Conservation (phyloP, 2,113 vertebrate genomes). For the Leptobrachium ailaonicum region DNA sequence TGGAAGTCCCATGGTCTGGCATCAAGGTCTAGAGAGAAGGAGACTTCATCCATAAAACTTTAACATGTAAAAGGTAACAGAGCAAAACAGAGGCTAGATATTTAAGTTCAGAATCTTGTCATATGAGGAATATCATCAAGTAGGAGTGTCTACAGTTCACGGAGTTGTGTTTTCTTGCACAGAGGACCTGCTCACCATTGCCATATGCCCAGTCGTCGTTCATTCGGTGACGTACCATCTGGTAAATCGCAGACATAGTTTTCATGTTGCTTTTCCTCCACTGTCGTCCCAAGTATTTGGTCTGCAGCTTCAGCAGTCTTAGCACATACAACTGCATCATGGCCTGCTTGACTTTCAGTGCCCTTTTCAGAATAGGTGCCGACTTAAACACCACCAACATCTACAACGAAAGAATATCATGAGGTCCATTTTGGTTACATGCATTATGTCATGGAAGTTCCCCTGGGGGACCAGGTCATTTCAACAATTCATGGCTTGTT, state of each 20-base stretch:
- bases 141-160: too few species aligned
- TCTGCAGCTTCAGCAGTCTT: slow-evolving; percentile 85
- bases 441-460: too few species aligned
- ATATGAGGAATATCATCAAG: too few species aligned
- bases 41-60: too few species aligned
- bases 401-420: slow-evolving; percentile 58
- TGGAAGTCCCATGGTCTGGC: slow-evolving; percentile 98
- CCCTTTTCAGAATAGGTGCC: slow-evolving; percentile 91
- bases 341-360: slow-evolving; percentile 95
- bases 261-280: slow-evolving; percentile 88
- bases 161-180: not conserved
- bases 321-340: slow-evolving; percentile 96
- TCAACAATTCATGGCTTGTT: too few species aligned
- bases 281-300: slow-evolving; percentile 81
- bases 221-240: slow-evolving; percentile 85
- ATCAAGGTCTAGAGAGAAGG: slow-evolving; percentile 80
- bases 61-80: not conserved
- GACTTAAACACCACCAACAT: slow-evolving; percentile 99
- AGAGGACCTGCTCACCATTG: slow-evolving; percentile 67
- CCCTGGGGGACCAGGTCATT: too few species aligned
- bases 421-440: too few species aligned
- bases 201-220: slow-evolving; percentile 89
- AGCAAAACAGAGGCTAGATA: not conserved
- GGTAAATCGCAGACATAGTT: slow-evolving; percentile 88
- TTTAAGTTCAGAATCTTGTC: too few species aligned